These are phyloP conservation scores for Calliopsis andreniformis DNA, from an alignment of 1,140 invertebrate species.

Conservation along the genomic window DNA sequence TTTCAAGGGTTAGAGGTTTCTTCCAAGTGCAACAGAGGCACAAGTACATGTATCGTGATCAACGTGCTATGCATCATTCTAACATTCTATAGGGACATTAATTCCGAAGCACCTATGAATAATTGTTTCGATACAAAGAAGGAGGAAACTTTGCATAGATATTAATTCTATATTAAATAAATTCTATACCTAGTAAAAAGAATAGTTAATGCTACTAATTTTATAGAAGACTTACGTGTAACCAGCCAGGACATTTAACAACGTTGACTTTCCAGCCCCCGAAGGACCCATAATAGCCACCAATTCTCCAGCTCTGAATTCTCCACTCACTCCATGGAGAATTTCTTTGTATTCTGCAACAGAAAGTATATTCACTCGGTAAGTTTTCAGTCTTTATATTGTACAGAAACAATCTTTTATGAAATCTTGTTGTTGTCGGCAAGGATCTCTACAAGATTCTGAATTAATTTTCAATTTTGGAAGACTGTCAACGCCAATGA, in stretches of 20 bases:
- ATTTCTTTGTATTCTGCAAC: conserved; percentile 85
- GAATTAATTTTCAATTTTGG: too few species aligned
- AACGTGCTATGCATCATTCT: conserved; percentile 1
- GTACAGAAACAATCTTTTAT: too few species aligned
- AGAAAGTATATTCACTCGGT: conserved; percentile 59
- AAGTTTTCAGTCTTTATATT: too few species aligned
- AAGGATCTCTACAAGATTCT: too few species aligned
- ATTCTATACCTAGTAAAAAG: too few species aligned
- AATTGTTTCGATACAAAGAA: too few species aligned
- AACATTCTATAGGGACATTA: not conserved
- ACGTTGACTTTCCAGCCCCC: conserved; percentile 91
- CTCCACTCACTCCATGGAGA: conserved; percentile 86
- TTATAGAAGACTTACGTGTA: conserved; percentile 83
- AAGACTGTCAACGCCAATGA: too few species aligned
- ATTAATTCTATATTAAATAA: too few species aligned
- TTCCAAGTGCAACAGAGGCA: not conserved
- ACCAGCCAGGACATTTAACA: conserved; percentile 90
- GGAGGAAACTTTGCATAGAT: too few species aligned
- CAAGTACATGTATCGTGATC: not conserved
- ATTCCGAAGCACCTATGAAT: not conserved
- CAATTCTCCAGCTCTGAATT: conserved; percentile 86
- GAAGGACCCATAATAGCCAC: conserved; percentile 93
- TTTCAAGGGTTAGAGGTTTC: not conserved
- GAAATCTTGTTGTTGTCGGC: too few species aligned
- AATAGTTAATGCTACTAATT: too few species aligned